Conservation (phyloP, 2,797 vertebrate species). For the Pantherophis alleghaniensis region DNA sequence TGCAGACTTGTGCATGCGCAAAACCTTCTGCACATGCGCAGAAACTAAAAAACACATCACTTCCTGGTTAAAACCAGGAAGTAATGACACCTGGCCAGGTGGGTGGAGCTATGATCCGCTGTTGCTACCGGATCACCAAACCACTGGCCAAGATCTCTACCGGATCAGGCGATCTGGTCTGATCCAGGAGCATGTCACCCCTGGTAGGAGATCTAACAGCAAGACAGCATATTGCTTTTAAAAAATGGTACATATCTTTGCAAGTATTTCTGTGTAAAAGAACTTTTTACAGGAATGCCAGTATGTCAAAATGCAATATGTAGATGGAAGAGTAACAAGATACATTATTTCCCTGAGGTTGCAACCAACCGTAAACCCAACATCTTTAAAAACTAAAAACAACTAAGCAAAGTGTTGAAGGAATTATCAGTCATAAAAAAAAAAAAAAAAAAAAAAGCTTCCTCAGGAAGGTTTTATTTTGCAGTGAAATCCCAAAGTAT, state of each 20-base stretch:
- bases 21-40: too few relatives aligned
- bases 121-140: too few relatives aligned
- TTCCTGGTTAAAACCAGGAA: too few relatives aligned
- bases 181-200: too few relatives aligned
- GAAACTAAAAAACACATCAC: too few relatives aligned
- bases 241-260: not conserved
- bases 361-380: not conserved
- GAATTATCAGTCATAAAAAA: not conserved
- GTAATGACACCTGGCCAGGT: too few relatives aligned
- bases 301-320: not conserved
- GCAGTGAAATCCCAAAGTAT: slow-evolving; percentile 16
- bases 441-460: not conserved
- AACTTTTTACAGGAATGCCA: not conserved
- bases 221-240: not conserved
- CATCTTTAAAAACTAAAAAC: not conserved
- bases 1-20: too few relatives aligned
- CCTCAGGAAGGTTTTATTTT: not conserved
- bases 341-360: not conserved
- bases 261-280: not conserved
- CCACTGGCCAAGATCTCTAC: too few relatives aligned
- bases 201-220: not conserved
- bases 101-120: too few relatives aligned
- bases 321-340: not conserved
- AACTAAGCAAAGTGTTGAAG: not conserved
- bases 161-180: too few relatives aligned